Percentiles rank a stretch among this genome's conserved stretches.
Evolutionary conservation across 2,888 invertebrate species (phyloP).

Genomic region (Pemphredon lugubris): DNA sequence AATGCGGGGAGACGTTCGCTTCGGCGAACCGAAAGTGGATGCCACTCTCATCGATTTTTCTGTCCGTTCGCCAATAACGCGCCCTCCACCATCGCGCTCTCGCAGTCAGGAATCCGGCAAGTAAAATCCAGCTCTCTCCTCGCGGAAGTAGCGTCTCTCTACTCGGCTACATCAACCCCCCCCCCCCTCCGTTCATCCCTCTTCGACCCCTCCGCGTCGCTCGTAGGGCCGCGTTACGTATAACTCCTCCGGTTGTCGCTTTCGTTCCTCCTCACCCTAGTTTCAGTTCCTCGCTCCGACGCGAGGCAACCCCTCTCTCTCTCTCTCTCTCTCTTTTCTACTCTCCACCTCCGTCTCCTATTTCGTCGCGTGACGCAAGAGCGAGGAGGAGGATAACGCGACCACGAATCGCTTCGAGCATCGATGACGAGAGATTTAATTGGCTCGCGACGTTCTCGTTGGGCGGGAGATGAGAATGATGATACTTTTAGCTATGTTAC

Average conservation of each 20-base stretch:
- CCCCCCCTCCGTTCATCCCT: background rate
- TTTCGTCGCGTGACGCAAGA: background rate
- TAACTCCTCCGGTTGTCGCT: slow-evolving; percentile 37
- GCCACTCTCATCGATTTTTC: slow-evolving; percentile 75
- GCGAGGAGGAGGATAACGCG: background rate
- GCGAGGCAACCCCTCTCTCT: no score
- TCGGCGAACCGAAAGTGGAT: slow-evolving; percentile 60
- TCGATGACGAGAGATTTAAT: slow-evolving; percentile 32
- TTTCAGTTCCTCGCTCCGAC: slow-evolving; percentile 43
- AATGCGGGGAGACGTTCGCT: slow-evolving; percentile 60
- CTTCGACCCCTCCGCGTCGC: background rate
- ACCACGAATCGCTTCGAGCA: background rate
- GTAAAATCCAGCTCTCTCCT: slow-evolving; percentile 53
- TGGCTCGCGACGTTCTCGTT: slow-evolving; percentile 20
- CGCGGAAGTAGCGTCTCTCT: slow-evolving; percentile 1
- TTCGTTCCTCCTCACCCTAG: slow-evolving; percentile 39
- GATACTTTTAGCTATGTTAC: background rate
- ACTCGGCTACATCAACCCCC: slow-evolving; percentile 12
- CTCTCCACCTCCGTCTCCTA: background rate
- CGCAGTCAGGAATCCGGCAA: slow-evolving; percentile 66
- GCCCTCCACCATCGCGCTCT: slow-evolving; percentile 45
- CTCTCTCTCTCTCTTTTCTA: slow-evolving; percentile 5
- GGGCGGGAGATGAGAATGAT: background rate
- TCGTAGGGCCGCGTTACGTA: slow-evolving; percentile 5
- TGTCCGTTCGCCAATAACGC: slow-evolving; percentile 76